Conservation (phyloP, 1,140 invertebrate species). For the Lasaia peninsularis region DNA sequence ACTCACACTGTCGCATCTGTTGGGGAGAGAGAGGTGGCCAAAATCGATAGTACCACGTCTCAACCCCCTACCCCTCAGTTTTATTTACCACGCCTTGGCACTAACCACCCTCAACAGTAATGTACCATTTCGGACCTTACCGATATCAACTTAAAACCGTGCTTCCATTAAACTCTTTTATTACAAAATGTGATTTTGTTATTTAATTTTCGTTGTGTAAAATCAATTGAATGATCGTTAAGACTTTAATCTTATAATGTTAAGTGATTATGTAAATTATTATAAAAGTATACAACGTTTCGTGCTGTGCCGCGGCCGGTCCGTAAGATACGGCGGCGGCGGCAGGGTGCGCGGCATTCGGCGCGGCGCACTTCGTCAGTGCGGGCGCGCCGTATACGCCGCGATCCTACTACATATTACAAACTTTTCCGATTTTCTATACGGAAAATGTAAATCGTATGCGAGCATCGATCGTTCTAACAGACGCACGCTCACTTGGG, state of each 20-base stretch:
- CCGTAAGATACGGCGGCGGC: constrained; percentile 39
- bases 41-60: constrained; percentile 74
- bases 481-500: constrained; percentile 57
- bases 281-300: constrained; percentile 28
- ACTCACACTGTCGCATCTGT: constrained; percentile 69
- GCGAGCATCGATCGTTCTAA: constrained; percentile 65
- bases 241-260: constrained; percentile 28
- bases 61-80: constrained; percentile 50
- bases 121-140: constrained; percentile 64
- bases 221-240: constrained; percentile 11
- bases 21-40: constrained; percentile 65
- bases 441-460: constrained; percentile 73
- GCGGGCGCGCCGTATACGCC: constrained; percentile 67
- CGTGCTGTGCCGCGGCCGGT: constrained; percentile 20
- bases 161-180: constrained; percentile 37
- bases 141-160: constrained; percentile 51
- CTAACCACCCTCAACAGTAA: constrained; percentile 69
- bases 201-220: not conserved
- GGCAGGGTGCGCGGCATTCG: constrained; percentile 71
- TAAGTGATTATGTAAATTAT: constrained; percentile 50
- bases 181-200: constrained; percentile 23
- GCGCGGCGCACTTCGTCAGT: constrained; percentile 66
- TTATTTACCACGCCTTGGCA: constrained; percentile 54
- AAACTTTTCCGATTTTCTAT: constrained; percentile 72
- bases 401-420: constrained; percentile 49